Percentiles rank a stretch among this genome's conserved stretches.
phyloP scores from a whole-genome alignment of 2,888 invertebrate species.

The Trachelus troglodyta region DNA sequence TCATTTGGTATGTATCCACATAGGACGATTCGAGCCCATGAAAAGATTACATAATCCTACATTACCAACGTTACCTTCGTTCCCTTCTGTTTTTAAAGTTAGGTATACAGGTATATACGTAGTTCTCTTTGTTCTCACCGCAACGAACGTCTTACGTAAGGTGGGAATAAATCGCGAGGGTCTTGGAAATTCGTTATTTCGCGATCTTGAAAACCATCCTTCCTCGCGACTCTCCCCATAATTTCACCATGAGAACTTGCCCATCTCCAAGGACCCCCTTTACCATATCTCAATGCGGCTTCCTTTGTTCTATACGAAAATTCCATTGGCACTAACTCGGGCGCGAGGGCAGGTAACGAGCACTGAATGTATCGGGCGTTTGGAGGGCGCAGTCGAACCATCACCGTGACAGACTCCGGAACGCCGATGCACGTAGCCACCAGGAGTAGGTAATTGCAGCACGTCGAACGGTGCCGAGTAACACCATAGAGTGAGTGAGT shows the following conservation, averaged over 20 bases:
- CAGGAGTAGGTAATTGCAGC: slow-evolving; percentile 44
- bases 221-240: not conserved
- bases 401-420: slow-evolving; percentile 54
- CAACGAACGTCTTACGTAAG: slow-evolving; percentile 12
- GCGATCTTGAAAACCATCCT: not conserved
- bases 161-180: not conserved
- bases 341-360: slow-evolving; percentile 47
- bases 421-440: slow-evolving; percentile 28
- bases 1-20: not conserved
- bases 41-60: not conserved
- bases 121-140: not conserved
- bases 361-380: slow-evolving; percentile 54
- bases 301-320: not conserved
- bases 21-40: not conserved
- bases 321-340: not conserved
- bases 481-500: slow-evolving; percentile 22
- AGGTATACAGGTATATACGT: not conserved
- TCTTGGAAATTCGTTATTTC: not conserved
- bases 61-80: not conserved
- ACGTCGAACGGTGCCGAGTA: slow-evolving; percentile 41
- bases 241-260: not conserved
- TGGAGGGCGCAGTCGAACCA: slow-evolving; percentile 60
- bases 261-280: not conserved
- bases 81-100: not conserved
- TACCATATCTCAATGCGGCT: not conserved